Percentiles rank a stretch among this genome's conserved stretches.
Evolutionary conservation across 35 echinoderm and acorn worm species (phyloP).

Genomic region (Hemicentrotus pulcherrimus): DNA sequence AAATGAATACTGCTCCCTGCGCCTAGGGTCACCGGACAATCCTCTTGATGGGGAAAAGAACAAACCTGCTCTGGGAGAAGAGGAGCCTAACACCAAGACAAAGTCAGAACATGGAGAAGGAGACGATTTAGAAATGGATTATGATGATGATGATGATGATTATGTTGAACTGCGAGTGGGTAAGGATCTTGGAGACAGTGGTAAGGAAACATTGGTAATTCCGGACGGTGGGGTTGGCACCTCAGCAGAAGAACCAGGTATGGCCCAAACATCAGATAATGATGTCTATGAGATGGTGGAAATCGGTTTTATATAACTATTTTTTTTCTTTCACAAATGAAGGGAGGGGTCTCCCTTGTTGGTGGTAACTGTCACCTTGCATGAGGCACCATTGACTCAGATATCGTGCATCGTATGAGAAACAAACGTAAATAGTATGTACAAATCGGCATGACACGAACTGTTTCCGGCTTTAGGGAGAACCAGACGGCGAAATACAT

Average conservation of each 20-base stretch:
- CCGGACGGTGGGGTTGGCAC: not conserved
- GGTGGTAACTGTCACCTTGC: too few species aligned
- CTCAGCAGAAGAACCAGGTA: not conserved
- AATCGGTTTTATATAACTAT: not conserved
- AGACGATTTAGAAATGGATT: not conserved
- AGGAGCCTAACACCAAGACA: not conserved
- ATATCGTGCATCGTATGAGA: too few species aligned
- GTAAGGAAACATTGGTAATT: not conserved
- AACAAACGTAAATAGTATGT: too few species aligned
- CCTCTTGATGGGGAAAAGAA: not conserved
- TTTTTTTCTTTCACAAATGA: too few species aligned
- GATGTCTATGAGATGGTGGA: not conserved
- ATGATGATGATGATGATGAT: not conserved
- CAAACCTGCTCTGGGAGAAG: not conserved
- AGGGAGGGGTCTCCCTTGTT: too few species aligned
- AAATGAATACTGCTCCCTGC: not conserved
- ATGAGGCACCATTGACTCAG: too few species aligned
- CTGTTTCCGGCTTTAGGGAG: too few species aligned
- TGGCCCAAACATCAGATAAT: not conserved
- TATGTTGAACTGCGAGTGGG: not conserved
- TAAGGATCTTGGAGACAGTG: not conserved
- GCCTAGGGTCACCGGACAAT: not conserved
- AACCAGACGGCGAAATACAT: too few species aligned
- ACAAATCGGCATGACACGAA: too few species aligned
- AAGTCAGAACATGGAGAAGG: not conserved